These are phyloP conservation scores for Chamaea fasciata DNA, from an alignment of 2,113 vertebrate genomes.

Conservation along the genomic window DNA sequence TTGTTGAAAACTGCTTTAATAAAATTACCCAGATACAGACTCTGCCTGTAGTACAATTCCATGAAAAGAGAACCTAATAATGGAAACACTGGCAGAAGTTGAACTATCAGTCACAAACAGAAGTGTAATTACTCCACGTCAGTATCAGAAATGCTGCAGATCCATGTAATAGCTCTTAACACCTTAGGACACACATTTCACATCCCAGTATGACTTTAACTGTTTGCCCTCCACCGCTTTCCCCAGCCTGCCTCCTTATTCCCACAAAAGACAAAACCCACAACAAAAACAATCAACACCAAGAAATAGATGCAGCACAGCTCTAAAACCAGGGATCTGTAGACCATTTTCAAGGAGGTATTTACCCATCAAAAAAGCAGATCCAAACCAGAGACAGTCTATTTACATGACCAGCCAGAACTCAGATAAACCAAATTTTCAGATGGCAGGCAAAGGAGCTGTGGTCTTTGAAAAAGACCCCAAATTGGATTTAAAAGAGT, in stretches of 20 bases:
- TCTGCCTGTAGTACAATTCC: not conserved
- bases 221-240: not conserved
- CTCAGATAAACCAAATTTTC: not conserved
- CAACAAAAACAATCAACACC: not conserved
- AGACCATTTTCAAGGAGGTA: not conserved
- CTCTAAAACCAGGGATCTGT: not conserved
- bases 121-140: not conserved
- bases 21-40: not conserved
- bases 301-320: not conserved
- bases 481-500: not conserved
- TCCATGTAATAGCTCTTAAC: not conserved
- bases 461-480: not conserved
- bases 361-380: not conserved
- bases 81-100: not conserved
- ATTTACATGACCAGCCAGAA: not conserved
- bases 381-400: not conserved
- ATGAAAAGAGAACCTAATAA: not conserved
- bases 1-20: constrained; percentile 27
- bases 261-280: not conserved
- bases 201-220: not conserved
- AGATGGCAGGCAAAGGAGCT: not conserved
- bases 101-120: not conserved
- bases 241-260: not conserved
- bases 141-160: not conserved
- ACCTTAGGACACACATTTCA: not conserved